Base-by-base conservation (phyloP, 2,888 invertebrate species). In the Dilophus febrilis region DNA sequence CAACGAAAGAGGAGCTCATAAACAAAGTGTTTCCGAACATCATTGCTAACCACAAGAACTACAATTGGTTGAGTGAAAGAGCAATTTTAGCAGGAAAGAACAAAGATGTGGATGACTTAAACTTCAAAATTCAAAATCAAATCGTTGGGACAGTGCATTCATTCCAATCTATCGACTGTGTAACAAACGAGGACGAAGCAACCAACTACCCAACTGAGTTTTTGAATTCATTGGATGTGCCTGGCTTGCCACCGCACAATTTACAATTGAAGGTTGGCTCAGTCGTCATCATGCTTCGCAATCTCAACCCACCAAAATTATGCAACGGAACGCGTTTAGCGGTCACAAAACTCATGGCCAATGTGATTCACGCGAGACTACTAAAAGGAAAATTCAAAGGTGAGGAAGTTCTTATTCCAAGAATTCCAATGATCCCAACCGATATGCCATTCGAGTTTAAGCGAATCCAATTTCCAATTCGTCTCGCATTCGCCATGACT, bases 51-150 rank as follows among this genome's bases (percentile, higher is more conserved):
- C 10, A 16, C 19, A 17, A 19, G 12, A 34, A 34, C 12, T 19
- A 34, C 12, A 12, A 34, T 18, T 34, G 34, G 34, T 12, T 34
- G 12, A 3, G 11, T 18, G 34, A 54, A 47, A 39, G 52, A 42
- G 51, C 51, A 8, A 55, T 58, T 47, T 51, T 55, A 34, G 51
- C 51, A 28, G 49, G 55, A 41, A 54, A 52, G 48, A 56, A 54
- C 45, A 44, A 48, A 10, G 51, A 51, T 43, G 53, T 53, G 32
- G 33, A 51, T 42, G 35, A 43, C 16, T 36, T 49, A 10, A 48
- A 49, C 38, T 30, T 45, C 3, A 38, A 45, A 37, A 47, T 48
- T 43, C 45, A 49, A 47, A 16, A 40, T 43, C 38, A 38, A 37
- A 42, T 50, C 34, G 46, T 44, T 38, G 47, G 47, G 14, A 29